These are phyloP conservation scores for Tauraco erythrolophus DNA, from an alignment of 2,113 vertebrate species.

Conservation along the genomic window DNA sequence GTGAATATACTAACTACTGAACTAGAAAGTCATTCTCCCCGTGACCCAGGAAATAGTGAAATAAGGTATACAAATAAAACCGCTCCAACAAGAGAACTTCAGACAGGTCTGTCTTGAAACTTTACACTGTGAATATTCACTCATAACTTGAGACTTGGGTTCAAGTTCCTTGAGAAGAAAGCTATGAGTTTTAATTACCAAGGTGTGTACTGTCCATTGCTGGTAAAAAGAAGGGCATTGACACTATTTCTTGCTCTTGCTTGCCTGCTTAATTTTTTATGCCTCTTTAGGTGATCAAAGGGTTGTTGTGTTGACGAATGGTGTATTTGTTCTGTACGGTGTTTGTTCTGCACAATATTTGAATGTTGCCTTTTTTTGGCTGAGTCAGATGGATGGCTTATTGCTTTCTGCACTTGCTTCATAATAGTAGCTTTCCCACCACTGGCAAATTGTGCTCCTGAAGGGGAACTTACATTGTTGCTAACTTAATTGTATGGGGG, in stretches of 20 bases:
- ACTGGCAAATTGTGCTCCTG: neutral
- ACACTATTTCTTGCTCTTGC: conserved; percentile 53
- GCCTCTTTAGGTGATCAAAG: conserved; percentile 23
- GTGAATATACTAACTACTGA: conserved; percentile 37
- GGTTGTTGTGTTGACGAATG: neutral
- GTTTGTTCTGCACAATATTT: neutral
- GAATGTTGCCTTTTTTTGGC: neutral
- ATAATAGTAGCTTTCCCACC: neutral
- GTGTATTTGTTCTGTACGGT: neutral
- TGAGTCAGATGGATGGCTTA: neutral
- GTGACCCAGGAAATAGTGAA: conserved; percentile 47
- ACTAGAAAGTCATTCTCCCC: conserved; percentile 6
- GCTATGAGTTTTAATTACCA: conserved; percentile 48
- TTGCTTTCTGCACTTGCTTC: neutral
- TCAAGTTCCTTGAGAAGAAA: conserved; percentile 64
- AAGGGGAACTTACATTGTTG: neutral
- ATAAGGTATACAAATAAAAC: conserved; percentile 59
- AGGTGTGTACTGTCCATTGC: conserved; percentile 48
- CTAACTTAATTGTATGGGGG: neutral
- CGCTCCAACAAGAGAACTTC: conserved; percentile 51
- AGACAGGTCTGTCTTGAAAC: conserved; percentile 62
- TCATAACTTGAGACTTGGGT: conserved; percentile 37
- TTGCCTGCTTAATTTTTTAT: conserved; percentile 40
- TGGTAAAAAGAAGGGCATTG: neutral
- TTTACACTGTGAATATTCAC: conserved; percentile 52